Conservation (phyloP, 2,797 vertebrate genomes). For the Salmo trutta region DNA sequence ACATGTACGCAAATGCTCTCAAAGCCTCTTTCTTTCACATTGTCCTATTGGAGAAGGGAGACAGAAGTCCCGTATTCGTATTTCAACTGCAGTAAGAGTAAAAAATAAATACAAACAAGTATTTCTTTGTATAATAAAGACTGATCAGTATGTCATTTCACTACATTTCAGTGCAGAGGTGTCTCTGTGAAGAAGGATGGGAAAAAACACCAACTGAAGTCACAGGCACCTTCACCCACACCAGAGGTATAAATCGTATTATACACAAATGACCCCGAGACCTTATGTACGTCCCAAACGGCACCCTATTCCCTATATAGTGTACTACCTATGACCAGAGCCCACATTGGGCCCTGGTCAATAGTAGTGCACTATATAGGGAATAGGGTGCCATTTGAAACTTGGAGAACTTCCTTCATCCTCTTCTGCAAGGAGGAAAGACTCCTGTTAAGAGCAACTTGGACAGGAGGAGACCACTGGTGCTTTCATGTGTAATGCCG, state of each 20-base stretch:
- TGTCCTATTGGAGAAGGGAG: constrained; percentile 22
- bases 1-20: constrained; percentile 37
- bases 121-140: constrained; percentile 27
- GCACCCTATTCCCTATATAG: background rate
- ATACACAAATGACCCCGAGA: constrained; percentile 13
- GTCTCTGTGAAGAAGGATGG: constrained; percentile 21
- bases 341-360: background rate
- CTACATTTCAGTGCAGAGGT: constrained; percentile 34
- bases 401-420: constrained; percentile 20
- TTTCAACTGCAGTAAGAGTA: constrained; percentile 30
- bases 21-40: constrained; percentile 17
- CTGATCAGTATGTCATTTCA: constrained; percentile 21
- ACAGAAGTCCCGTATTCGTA: background rate
- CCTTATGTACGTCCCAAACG: background rate
- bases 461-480: constrained; percentile 17
- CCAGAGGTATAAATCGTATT: constrained; percentile 23
- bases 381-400: constrained; percentile 5
- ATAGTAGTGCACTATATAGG: background rate
- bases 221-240: constrained; percentile 7
- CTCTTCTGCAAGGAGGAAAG: constrained; percentile 3
- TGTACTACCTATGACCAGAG: background rate
- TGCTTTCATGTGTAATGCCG: background rate
- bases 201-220: background rate
- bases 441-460: constrained; percentile 16
- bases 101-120: constrained; percentile 34